Base-by-base conservation (phyloP, 2,797 vertebrate species). In the Propithecus perrieri region DNA sequence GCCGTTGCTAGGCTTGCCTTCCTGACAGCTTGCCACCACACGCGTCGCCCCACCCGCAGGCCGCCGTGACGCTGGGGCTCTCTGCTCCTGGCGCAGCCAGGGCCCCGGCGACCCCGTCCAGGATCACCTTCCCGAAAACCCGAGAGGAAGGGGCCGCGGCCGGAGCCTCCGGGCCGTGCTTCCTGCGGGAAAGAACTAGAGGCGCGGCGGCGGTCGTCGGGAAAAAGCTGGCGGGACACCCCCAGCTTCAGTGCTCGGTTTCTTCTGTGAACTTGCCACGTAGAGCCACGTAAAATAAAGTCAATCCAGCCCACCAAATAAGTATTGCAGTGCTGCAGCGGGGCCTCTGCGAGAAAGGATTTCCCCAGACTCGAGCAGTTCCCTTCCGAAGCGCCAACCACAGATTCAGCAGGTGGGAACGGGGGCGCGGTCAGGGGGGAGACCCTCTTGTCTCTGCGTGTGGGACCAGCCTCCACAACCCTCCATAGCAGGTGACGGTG, bases 1-100 rank as follows among this genome's bases (percentile, higher is more conserved):
- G 57, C 22, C 4, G 4, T 3, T 0, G 14, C 38, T 1, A 13
- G 46, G 41, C 46, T 75, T 81, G 99, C 99, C 99, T 99, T 98
- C 50, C 99, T 98, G 71, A 98, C 33, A 20, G 98, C 86, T 79
- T 96, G 97, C 95, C 83, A 91, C 92, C 99, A 98, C 88, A 98
- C 93, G 0, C 98, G 97, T 43, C 97, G 96, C 97, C 99, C 98
- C 0, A 98, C 98, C 35, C 69, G 74, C 93, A 97, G 86, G 99
- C 99, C 26, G 96, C 98, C 17, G 98, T 98, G 55, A 99, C 98
- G 72, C 98, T 97, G 83, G 97, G 91, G 67, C 87, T 98, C 80
- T 99, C 98, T 86, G 99, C 98, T 69, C 98, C 98, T 90, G 99
- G 98, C 0, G 98, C 96, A 63, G 99, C 98, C 65, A 99, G 98